Evolutionary conservation across 2,797 vertebrate species (phyloP).

Genomic region (Balearica regulorum): DNA sequence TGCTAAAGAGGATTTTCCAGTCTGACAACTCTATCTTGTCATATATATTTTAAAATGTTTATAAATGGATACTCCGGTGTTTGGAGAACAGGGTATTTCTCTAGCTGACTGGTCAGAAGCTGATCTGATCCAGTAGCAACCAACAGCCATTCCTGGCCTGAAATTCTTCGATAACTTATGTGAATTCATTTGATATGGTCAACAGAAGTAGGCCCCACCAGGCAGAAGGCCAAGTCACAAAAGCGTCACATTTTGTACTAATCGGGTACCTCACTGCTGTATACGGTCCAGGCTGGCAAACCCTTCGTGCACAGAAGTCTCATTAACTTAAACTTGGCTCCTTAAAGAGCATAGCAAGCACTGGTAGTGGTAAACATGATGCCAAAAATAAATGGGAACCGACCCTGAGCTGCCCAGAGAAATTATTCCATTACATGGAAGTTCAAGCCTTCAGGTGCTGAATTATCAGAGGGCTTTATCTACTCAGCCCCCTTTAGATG

Average conservation of each 20-base stretch:
- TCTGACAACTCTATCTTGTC: slow-evolving; percentile 9
- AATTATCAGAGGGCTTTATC: neutral
- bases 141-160: neutral
- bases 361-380: neutral
- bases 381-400: neutral
- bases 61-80: neutral
- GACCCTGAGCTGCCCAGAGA: neutral
- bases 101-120: neutral
- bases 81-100: slow-evolving; percentile 35
- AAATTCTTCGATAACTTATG: neutral
- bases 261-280: neutral
- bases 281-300: neutral
- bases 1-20: slow-evolving; percentile 44
- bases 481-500: neutral
- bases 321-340: neutral
- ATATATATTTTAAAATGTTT: slow-evolving; percentile 24
- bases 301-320: neutral
- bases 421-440: neutral
- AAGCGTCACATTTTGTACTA: neutral
- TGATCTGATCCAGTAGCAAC: neutral
- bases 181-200: neutral
- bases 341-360: neutral
- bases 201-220: neutral
- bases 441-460: neutral
- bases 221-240: neutral